Evolutionary conservation across 2,797 vertebrate species (phyloP).

Genomic region (Rhynchotus rufescens): DNA sequence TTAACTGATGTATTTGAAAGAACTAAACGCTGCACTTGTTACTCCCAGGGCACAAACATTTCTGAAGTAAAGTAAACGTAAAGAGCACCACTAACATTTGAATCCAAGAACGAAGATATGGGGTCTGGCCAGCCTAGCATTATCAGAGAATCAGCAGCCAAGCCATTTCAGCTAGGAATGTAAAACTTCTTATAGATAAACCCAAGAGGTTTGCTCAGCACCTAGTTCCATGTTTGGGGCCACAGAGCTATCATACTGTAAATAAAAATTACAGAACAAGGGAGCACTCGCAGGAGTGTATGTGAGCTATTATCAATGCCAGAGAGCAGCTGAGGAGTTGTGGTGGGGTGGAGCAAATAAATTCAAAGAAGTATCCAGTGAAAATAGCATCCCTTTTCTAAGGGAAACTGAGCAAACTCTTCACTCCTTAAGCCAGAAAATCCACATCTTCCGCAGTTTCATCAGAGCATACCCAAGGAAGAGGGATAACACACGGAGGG

Average conservation of each 20-base stretch:
- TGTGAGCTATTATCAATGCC: not conserved
- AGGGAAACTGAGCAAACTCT: not conserved
- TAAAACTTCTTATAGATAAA: conserved; percentile 53
- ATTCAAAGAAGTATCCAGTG: not conserved
- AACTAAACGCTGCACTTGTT: not conserved
- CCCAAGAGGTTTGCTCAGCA: conserved; percentile 10
- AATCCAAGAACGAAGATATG: conserved; percentile 39
- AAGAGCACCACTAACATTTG: conserved; percentile 2
- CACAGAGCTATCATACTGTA: not conserved
- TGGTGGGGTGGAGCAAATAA: not conserved
- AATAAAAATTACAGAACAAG: conserved; percentile 32
- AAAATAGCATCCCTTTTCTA: not conserved
- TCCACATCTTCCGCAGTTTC: not conserved
- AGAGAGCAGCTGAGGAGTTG: not conserved
- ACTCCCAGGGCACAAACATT: not conserved
- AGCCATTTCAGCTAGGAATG: conserved; percentile 44
- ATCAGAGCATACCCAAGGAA: not conserved
- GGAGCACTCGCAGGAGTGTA: not conserved
- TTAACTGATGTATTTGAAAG: not conserved
- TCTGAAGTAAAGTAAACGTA: conserved; percentile 60
- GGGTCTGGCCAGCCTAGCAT: not conserved
- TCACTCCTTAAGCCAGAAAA: not conserved
- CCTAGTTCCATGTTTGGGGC: not conserved
- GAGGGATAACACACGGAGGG: not conserved
- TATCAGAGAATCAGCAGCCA: conserved; percentile 46